Evolutionary conservation across 2,888 invertebrate genomes (phyloP).

Genomic region (Rugalucina vietnamica): DNA sequence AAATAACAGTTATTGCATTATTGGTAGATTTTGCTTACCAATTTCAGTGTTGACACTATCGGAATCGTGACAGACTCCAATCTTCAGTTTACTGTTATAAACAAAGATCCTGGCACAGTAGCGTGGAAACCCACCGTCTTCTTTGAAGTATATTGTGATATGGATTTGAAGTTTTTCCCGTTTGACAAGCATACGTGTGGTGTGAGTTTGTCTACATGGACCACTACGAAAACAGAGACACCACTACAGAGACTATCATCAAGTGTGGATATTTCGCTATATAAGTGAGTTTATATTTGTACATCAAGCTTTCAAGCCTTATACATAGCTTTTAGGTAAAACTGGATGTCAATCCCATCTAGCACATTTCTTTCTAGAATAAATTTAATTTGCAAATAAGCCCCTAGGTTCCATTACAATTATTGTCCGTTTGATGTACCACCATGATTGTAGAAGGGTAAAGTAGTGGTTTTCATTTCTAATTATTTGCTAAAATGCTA

Average conservation of each 20-base stretch:
- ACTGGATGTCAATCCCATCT: too few relatives aligned
- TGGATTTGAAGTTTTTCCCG: conserved; percentile 51
- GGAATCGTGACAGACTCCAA: background rate
- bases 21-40: too few relatives aligned
- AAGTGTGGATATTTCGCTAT: conserved; percentile 27
- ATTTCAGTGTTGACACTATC: background rate
- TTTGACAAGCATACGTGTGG: conserved; percentile 56
- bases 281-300: conserved; percentile 51
- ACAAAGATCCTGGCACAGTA: background rate
- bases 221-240: conserved; percentile 34
- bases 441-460: too few relatives aligned
- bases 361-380: too few relatives aligned
- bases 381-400: too few relatives aligned
- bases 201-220: conserved; percentile 40
- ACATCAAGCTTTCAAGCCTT: too few relatives aligned
- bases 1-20: too few relatives aligned
- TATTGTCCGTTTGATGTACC: too few relatives aligned
- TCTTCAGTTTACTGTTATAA: background rate
- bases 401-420: too few relatives aligned
- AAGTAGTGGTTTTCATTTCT: too few relatives aligned
- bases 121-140: conserved; percentile 44
- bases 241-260: background rate
- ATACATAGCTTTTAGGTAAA: too few relatives aligned
- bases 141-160: conserved; percentile 36
- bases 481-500: too few relatives aligned